Conservation (phyloP, 2,888 invertebrate genomes). For the Acrobasis repandana region DNA sequence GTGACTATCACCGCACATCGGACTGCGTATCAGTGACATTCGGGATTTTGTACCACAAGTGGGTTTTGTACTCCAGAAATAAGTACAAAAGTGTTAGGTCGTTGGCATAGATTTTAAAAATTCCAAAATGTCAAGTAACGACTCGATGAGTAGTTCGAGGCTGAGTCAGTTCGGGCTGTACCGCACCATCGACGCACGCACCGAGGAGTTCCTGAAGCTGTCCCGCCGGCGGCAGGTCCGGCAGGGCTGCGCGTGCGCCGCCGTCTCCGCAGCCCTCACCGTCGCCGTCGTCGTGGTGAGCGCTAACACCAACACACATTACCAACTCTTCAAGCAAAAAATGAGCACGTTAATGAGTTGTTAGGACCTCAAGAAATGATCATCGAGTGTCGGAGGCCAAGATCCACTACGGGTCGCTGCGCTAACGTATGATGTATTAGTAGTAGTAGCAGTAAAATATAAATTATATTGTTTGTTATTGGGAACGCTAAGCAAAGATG, state of each 20-base stretch:
- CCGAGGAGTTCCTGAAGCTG: conserved; percentile 69
- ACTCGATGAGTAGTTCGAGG: conserved; percentile 55
- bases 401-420: no score
- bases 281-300: conserved; percentile 75
- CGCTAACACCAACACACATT: conserved; percentile 26
- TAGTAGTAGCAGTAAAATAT: no score
- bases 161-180: conserved; percentile 71
- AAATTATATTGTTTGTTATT: no score
- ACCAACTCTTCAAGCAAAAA: no score
- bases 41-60: neutral
- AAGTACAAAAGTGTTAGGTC: neutral
- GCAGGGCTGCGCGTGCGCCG: conserved; percentile 74
- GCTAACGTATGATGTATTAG: no score
- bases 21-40: neutral
- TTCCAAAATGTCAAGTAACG: conserved; percentile 65
- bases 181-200: conserved; percentile 67
- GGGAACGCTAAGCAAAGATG: no score
- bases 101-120: neutral
- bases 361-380: no score
- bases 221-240: conserved; percentile 68
- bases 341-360: no score
- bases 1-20: conserved; percentile 38
- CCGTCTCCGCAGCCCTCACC: conserved; percentile 69
- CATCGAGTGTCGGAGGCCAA: no score
- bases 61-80: neutral